Base-by-base conservation (phyloP, 1,140 invertebrate genomes). In the Gryllus bimaculatus region DNA sequence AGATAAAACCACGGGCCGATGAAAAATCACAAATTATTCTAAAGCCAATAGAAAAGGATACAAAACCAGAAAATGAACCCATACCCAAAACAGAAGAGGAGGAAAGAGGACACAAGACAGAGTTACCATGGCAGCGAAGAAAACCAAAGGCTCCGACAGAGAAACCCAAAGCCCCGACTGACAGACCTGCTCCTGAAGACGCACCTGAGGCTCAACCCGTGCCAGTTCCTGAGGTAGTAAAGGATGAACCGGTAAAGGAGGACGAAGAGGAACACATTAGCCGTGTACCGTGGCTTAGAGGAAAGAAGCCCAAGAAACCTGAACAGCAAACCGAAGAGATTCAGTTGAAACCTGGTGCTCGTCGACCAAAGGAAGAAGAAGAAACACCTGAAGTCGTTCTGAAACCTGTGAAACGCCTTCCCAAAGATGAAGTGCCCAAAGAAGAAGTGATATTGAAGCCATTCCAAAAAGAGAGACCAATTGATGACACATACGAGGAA, bases 311-410 rank as follows among this genome's bases (percentile, higher is more conserved):
- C 15, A 73, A 75, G 26, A 77, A 79, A 66, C n/a, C n/a, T 66
- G 80, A 81, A 82, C 83, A 86, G 83, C 83, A 85, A 77, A 82
- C 85, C 80, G 79, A 79, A 82, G 79, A 82, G 82, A 74, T 79
- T 47, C 75, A 74, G 81, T 77, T 74, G 73, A 81, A 82, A 79
- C 84, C 84, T 79, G 66, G 79, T 76, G 80, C 83, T 13, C 81
- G 82, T 21, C 73, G 79, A 3, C 73, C 76, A n/a, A 39, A 76
- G 10, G 75, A 76, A 21, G 21, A 12, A 47, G 48, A 47, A 76
- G 75, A 76, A 78, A 77, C 81, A 18, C 74, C 26, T 8, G 73
- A 79, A 76, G 78, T 79, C 18, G 21, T 78, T 26, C 54, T 80
- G 1, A 79, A 80, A 73, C 47, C 75, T 12, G 21, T 76, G 15